These are phyloP conservation scores for Cosmia pyralina DNA, from an alignment of 2,888 invertebrate species.

Conservation along the genomic window DNA sequence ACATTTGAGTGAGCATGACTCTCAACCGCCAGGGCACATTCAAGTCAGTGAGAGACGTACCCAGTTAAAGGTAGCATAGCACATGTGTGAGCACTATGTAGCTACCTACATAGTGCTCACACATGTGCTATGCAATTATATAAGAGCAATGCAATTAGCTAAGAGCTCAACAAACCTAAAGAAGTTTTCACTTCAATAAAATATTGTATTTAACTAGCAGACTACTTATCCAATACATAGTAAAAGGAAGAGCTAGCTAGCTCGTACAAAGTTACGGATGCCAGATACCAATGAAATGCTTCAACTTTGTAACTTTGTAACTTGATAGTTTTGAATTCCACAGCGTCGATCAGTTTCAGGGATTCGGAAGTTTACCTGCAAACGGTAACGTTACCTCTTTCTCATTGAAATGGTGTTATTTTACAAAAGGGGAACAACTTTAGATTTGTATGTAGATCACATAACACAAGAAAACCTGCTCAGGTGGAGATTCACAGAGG, in stretches of 20 bases:
- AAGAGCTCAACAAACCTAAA: no score
- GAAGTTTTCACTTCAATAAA: no score
- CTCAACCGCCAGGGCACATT: no score
- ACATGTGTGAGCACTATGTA: no score
- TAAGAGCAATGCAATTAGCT: no score
- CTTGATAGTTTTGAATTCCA: slow-evolving; percentile 30
- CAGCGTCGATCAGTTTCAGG: slow-evolving; percentile 22
- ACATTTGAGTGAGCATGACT: no score
- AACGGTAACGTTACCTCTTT: not conserved
- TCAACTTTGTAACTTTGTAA: not conserved
- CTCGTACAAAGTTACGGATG: not conserved
- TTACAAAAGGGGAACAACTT: not conserved
- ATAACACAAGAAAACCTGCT: not conserved
- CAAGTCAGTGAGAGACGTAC: no score
- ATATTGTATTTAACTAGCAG: no score
- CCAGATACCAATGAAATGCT: slow-evolving; percentile 11
- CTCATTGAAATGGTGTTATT: no score
- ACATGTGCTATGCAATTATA: no score
- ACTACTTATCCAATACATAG: not conserved
- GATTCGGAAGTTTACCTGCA: slow-evolving; percentile 13
- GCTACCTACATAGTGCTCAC: no score
- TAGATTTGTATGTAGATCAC: not conserved
- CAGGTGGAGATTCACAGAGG: not conserved
- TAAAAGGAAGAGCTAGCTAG: not conserved
- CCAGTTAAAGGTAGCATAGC: no score